Evolutionary conservation across 2,113 vertebrate species (phyloP), one percentile per base, ranked within the genome.

Genomic region (Cyphomyrus discorhynchus): DNA sequence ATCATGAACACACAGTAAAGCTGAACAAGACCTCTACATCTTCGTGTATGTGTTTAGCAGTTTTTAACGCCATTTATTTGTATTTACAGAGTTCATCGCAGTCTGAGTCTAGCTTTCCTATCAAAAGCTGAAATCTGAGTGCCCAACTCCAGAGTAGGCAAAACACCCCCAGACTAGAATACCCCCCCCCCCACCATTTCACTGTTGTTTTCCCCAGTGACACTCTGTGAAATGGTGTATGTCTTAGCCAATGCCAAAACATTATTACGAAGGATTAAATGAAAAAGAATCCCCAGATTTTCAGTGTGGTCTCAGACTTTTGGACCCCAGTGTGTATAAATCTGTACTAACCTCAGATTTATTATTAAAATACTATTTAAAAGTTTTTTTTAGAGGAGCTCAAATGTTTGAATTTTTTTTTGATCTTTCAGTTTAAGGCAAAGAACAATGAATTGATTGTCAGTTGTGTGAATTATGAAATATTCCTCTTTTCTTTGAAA

Each of bases 11-110:
- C 94, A 97, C 97, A 92, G 97, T 95, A 92, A 96, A 96, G 95
- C 96, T 95, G 87, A 95, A 97, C 95, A 96, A 96, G 95, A 94
- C 97, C 93, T 95, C 95, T 94, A 94, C 97, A 93, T 93, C 97
- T 92, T 92, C 93, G 97, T 97, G 98, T 99, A 99, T 96, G 98
- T 99, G 98, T 95, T 94, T 93, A 95, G 96, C 96, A 96, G 95
- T 96, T 95, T 93, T 93, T 94, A 93, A 95, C 91, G 90, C 92
- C 90, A 39, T 74, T 74, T 77, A 35, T 77, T 77, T 77, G 3
- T 77, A 17, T 77, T 77, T 77, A 77, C 31, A 17, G 70, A 5
- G 15, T 7, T 77, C 4, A 77, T 15, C 5, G 0, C 35, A 35
- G n/a, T 3, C 2, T 39, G 11, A 13, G 10, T 74, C 27, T 35